Conservation (phyloP, 2,113 vertebrate genomes). For the Psophia crepitans region DNA sequence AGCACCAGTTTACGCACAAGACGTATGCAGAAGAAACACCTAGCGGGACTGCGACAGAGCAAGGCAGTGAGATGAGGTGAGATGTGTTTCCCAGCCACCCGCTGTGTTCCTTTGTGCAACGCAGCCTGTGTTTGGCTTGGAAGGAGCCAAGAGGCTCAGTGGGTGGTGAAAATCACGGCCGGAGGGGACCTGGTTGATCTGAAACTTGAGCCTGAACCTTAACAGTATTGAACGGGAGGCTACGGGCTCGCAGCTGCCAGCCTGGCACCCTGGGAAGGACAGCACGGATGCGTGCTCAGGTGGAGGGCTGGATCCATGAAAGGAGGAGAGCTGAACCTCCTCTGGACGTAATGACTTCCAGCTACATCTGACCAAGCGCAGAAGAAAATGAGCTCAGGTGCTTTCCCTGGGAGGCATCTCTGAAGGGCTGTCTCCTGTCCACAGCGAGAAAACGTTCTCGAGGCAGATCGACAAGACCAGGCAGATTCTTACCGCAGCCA, state of each 20-base stretch:
- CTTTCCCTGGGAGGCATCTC: background rate
- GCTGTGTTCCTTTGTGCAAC: fast-evolving
- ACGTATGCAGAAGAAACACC: background rate
- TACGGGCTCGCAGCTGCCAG: background rate
- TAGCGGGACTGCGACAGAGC: background rate
- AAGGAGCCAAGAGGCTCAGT: background rate
- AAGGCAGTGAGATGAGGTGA: background rate
- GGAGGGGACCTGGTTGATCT: background rate
- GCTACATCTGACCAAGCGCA: background rate
- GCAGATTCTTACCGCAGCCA: background rate
- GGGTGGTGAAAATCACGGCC: background rate
- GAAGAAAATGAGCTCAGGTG: background rate
- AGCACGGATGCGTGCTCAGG: fast-evolving
- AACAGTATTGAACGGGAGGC: background rate
- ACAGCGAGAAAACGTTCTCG: background rate
- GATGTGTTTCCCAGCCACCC: background rate
- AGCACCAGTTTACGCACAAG: background rate
- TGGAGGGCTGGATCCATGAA: background rate
- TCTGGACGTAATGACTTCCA: background rate
- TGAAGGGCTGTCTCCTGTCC: background rate
- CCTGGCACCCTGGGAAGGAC: background rate
- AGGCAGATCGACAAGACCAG: background rate
- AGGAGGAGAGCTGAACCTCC: background rate
- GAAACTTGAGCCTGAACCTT: background rate
- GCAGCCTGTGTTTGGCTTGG: background rate